Base-by-base conservation (phyloP, 2,888 invertebrate species). In the Girardia tigrina region DNA sequence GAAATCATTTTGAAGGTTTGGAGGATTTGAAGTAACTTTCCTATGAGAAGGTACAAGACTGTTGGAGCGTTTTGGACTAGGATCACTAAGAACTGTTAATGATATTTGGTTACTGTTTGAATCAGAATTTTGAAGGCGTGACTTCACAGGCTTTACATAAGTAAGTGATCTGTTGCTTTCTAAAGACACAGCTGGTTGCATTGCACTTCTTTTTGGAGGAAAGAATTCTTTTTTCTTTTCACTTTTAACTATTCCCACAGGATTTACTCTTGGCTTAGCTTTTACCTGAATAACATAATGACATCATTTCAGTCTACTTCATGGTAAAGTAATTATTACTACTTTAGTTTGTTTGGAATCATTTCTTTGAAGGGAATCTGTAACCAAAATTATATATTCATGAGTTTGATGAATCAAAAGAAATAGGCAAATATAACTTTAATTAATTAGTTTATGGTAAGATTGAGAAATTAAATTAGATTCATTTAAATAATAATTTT, bases 201-300 rank as follows among this genome's bases (percentile, higher is more conserved):
- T 56, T 56, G 56, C 56, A 16, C 56, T 56, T 56, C 56, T n/a
- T n/a, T 56, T 56, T 56, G 56, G 56, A 56, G 56, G 56, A n/a
- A 56, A 56, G n/a, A 56, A 56, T 20, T 56, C 56, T 56, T 56
- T 56, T 56, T 56, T 56, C 56, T 56, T 56, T 56, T 56, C 56
- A 12, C 20, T 56, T 56, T 56, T 56, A 8, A 56, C 56, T 12
- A 56, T 56, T 56, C 56, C 56, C 4, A 56, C 56, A 56, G 56
- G 56, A 56, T 56, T 56, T 2, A 56, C 56, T 56, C 56, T 56
- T 56, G n/a, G 56, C n/a, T 56, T 56, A 12, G n/a, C 20, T 56
- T 56, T 56, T 20, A 56, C 56, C 56, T 56, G 8, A n/a, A n/a
- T n/a, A 12, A 36, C n/a, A n/a, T n/a, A n/a, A n/a, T n/a, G n/a